Evolutionary conservation across 2,797 vertebrate species (phyloP).

Genomic region (Fistularia commersonii): DNA sequence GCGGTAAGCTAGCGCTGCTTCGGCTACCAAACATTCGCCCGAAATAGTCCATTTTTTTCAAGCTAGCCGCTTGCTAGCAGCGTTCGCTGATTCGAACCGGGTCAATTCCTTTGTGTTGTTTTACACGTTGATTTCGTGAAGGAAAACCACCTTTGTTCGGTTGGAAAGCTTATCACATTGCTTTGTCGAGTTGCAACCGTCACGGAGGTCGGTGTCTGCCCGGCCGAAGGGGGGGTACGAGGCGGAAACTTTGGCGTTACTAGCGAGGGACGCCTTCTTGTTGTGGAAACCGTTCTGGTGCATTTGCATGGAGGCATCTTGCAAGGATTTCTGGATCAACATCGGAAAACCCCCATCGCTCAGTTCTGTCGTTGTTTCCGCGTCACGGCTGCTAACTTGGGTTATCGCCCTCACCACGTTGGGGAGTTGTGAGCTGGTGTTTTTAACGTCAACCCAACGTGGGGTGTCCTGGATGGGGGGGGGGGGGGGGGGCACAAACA

Average conservation of each 20-base stretch:
- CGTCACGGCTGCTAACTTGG: constrained; percentile 22
- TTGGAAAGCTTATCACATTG: not conserved
- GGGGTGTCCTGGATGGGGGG: too few relatives aligned
- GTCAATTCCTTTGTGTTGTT: too few relatives aligned
- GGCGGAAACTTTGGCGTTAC: constrained; percentile 61
- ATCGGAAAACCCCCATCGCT: too few relatives aligned
- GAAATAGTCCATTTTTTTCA: too few relatives aligned
- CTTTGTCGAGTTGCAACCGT: constrained; percentile 1
- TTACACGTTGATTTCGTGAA: too few relatives aligned
- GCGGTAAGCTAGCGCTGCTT: too few relatives aligned
- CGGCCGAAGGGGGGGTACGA: constrained; percentile 17
- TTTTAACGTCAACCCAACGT: constrained; percentile 28
- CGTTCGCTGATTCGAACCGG: too few relatives aligned
- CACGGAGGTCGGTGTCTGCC: not conserved
- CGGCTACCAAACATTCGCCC: too few relatives aligned
- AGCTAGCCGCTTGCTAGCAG: too few relatives aligned
- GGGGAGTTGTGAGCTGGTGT: constrained; percentile 58
- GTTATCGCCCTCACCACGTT: constrained; percentile 27
- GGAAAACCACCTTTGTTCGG: too few relatives aligned
- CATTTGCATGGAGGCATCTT: not conserved
- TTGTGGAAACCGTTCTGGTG: constrained; percentile 31
- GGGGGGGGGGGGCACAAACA: too few relatives aligned
- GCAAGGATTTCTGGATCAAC: too few relatives aligned
- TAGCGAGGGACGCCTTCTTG: constrained; percentile 21
- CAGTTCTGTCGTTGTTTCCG: constrained; percentile 22